Evolutionary conservation across 2,888 invertebrate species (phyloP), one percentile per base, ranked within the genome.

Genomic region (Dynastes grantii): DNA sequence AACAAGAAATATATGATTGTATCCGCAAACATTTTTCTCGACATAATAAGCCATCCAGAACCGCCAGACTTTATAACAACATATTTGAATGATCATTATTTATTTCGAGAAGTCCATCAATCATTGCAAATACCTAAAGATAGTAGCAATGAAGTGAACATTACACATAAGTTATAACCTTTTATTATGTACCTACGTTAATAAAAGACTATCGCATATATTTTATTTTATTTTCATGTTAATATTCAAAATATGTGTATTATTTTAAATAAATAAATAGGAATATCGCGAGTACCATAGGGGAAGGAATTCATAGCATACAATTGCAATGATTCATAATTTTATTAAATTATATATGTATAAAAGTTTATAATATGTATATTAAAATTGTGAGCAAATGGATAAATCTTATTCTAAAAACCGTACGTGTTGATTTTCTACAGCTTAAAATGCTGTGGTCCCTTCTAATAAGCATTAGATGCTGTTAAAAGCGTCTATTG

Each of bases 41-140:
- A 94, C 83, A 85, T 94, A 61, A 92, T 93, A 77, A 89, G 91
- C 0, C 87, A 90, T 63, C 87, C 91, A 67, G 89, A 91, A 75
- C 92, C 93, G 22, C 92, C 93, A 0, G 93, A 93, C 81, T 94
- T 93, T 85, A 91, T 94, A 71, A 94, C 94, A 0, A 92, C 90
- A 16, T 92, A 91, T 84, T 86, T 93, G 0, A 92, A 92, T 82
- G 92, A 92, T 80, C 89, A 90, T 85, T 92, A 92, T 87, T 90
- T 92, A 88, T 92, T 93, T 87, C 85, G 91, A 85, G 90, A 92
- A 81, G 84, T 92, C 0, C 76, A 76, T 63, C 8, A 32, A 45
- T 49, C 32, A 13, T 16, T 8, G 16, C 22, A 11, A 76, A 63
- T 49, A 27, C 11, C 13, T 40, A 55, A 32, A 32, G 11, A 32